Evolutionary conservation across 2,888 invertebrate genomes (phyloP).

Genomic region (Listrodromus nycthemerus): DNA sequence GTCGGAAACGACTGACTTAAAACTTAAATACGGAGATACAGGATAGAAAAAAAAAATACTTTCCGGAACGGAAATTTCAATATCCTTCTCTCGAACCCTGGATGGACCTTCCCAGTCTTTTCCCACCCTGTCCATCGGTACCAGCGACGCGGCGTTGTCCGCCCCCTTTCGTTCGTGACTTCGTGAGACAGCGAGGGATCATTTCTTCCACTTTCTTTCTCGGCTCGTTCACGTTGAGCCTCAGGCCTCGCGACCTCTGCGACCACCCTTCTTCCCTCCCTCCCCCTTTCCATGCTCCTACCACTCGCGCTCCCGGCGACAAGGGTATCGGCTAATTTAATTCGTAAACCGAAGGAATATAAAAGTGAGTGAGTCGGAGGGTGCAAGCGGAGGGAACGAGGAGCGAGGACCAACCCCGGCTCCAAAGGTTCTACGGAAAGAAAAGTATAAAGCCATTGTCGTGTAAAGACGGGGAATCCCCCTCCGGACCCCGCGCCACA

Average conservation of each 20-base stretch:
- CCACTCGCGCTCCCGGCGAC: slow-evolving; percentile 30
- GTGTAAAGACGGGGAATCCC: slow-evolving; percentile 60
- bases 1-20: background rate
- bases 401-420: slow-evolving; percentile 36
- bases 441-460: slow-evolving; percentile 70
- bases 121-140: slow-evolving; percentile 65
- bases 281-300: too few relatives aligned
- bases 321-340: slow-evolving; percentile 78
- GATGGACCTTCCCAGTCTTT: slow-evolving; percentile 34
- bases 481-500: slow-evolving; percentile 42
- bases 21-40: slow-evolving; percentile 67
- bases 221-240: slow-evolving; percentile 74
- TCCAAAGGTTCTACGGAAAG: slow-evolving; percentile 19
- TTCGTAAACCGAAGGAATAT: slow-evolving; percentile 78
- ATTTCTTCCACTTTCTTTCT: slow-evolving; percentile 72
- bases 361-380: slow-evolving; percentile 64
- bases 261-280: slow-evolving; percentile 5
- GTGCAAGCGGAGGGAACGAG: slow-evolving; percentile 28
- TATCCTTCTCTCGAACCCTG: slow-evolving; percentile 74
- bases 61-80: slow-evolving; percentile 79
- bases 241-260: slow-evolving; percentile 65
- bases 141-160: slow-evolving; percentile 65
- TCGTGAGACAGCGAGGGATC: slow-evolving; percentile 82
- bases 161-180: slow-evolving; percentile 76
- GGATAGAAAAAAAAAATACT: slow-evolving; percentile 78